Percentiles rank a stretch among this genome's conserved stretches.
Evolutionary conservation across 2,888 invertebrate species (phyloP).

Genomic region (Troilus luridus): DNA sequence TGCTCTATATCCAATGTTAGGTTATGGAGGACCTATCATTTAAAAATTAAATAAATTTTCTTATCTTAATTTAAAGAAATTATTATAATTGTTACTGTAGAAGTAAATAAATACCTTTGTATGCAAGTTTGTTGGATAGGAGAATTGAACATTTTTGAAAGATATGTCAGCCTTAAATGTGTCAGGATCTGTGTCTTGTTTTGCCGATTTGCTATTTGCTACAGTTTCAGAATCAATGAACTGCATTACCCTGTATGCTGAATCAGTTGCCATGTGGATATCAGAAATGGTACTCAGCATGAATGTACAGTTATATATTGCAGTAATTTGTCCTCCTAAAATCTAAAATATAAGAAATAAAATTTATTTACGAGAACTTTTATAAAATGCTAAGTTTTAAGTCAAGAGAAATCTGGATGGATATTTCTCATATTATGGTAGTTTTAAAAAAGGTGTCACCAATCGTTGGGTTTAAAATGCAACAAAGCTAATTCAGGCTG

Average conservation of each 20-base stretch:
- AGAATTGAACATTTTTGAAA: too few relatives aligned
- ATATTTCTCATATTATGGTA: too few relatives aligned
- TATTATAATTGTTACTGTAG: slow-evolving; percentile 59
- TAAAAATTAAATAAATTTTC: too few relatives aligned
- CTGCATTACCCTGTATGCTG: slow-evolving; percentile 85
- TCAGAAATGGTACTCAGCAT: slow-evolving; percentile 82
- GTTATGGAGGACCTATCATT: slow-evolving; percentile 74
- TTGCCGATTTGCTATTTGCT: slow-evolving; percentile 71
- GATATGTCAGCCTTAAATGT: too few relatives aligned
- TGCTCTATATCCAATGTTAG: slow-evolving; percentile 77
- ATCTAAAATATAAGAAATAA: not conserved
- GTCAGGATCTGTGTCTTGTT: slow-evolving; percentile 71
- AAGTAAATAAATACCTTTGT: too few relatives aligned
- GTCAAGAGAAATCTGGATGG: too few relatives aligned
- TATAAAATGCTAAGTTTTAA: too few relatives aligned
- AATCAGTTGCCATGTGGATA: slow-evolving; percentile 80
- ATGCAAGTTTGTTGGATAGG: too few relatives aligned
- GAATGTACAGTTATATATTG: slow-evolving; percentile 15
- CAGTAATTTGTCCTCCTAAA: slow-evolving; percentile 33
- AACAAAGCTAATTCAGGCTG: too few relatives aligned
- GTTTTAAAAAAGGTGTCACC: too few relatives aligned
- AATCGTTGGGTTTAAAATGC: too few relatives aligned
- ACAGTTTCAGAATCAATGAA: slow-evolving; percentile 84
- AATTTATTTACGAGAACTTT: too few relatives aligned
- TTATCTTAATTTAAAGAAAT: slow-evolving; percentile 64